Conservation (phyloP, 2,797 vertebrate genomes). For the Spheniscus humboldti region DNA sequence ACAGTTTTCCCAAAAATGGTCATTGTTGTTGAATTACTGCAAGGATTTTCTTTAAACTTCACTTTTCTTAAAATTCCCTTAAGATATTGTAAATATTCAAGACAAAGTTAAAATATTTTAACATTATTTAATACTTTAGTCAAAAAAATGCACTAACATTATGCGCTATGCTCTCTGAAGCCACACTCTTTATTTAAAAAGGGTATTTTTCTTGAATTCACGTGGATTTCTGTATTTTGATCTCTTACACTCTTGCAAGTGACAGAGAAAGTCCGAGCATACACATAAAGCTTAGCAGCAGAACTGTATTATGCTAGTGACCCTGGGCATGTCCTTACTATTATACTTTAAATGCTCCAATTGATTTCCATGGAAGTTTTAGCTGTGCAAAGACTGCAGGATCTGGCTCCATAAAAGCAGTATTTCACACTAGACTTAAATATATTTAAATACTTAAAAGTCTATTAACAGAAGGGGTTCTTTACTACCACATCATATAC, state of each 20-base stretch:
- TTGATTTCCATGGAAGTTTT: background rate
- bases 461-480: background rate
- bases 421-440: constrained; percentile 20
- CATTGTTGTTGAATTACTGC: background rate
- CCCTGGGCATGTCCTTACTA: background rate
- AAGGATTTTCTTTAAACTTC: background rate
- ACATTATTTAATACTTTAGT: background rate
- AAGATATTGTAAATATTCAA: background rate
- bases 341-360: background rate
- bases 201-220: background rate
- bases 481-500: background rate
- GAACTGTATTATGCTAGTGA: background rate
- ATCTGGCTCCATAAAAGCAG: constrained; percentile 42
- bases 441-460: background rate
- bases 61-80: background rate
- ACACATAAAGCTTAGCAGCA: background rate
- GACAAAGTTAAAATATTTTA: background rate
- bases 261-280: background rate
- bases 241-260: background rate
- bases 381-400: constrained; percentile 11
- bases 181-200: background rate
- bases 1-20: background rate
- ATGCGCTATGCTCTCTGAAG: background rate
- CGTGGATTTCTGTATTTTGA: background rate
- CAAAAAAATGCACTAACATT: background rate